Percentiles rank a stretch among this genome's conserved stretches.
Evolutionary conservation across 2,113 vertebrate genomes (phyloP).

Genomic region (Gopherus evgoodei): DNA sequence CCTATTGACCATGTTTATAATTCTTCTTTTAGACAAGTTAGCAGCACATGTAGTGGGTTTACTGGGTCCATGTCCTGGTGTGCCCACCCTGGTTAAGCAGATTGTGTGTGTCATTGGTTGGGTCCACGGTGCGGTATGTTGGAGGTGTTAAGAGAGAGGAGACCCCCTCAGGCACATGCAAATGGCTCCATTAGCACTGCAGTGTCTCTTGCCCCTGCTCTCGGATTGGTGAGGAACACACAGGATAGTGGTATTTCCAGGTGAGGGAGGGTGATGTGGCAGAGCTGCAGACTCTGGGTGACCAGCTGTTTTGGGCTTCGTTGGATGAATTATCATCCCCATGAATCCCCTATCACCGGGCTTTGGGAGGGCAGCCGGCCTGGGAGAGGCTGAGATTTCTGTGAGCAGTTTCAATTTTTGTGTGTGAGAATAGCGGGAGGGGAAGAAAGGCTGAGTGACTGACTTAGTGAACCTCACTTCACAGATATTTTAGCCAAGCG

Average conservation of each 20-base stretch:
- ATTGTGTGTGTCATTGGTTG: neutral
- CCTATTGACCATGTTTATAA: neutral
- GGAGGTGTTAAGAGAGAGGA: neutral
- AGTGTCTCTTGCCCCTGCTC: too few relatives aligned
- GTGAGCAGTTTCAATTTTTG: neutral
- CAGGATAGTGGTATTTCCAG: neutral
- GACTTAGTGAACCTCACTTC: neutral
- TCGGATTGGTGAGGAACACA: too few relatives aligned
- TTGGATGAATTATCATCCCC: fast-evolving
- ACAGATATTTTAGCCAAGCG: fast-evolving
- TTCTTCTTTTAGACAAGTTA: neutral
- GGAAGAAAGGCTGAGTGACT: neutral
- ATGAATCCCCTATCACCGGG: fast-evolving
- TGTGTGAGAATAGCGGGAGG: neutral
- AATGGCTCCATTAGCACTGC: too few relatives aligned
- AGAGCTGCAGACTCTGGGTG: fast-evolving
- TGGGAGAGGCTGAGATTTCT: neutral
- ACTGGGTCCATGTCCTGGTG: neutral
- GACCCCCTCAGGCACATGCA: too few relatives aligned
- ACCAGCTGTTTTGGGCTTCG: neutral
- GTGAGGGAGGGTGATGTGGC: fast-evolving
- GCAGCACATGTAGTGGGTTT: neutral
- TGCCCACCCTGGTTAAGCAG: too few relatives aligned
- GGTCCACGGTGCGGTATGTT: neutral
- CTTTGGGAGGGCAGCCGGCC: neutral